Conservation (phyloP, 2,797 vertebrate species). For the Fratercula arctica region DNA sequence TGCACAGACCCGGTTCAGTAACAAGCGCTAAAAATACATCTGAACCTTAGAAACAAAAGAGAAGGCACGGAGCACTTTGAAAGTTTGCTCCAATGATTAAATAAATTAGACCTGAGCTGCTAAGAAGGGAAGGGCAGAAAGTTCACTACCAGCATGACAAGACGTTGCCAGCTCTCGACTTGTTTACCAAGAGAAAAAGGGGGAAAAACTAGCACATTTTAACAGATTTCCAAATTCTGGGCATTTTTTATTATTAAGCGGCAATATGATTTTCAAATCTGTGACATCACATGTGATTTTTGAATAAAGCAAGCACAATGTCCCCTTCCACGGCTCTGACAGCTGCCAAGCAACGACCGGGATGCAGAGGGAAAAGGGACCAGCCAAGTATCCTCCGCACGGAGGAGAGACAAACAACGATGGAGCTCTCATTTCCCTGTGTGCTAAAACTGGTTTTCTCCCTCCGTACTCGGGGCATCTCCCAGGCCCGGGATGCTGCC, state of each 20-base stretch:
- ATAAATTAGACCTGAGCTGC: slow-evolving; percentile 68
- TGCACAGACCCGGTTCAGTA: slow-evolving; percentile 55
- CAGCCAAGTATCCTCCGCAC: accelerated
- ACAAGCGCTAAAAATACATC: slow-evolving; percentile 63
- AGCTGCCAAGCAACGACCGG: neutral
- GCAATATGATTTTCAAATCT: neutral
- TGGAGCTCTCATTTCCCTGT: accelerated
- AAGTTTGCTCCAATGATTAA: slow-evolving; percentile 63
- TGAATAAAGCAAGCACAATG: neutral
- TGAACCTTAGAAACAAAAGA: slow-evolving; percentile 56
- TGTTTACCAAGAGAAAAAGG: neutral
- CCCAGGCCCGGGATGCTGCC: accelerated
- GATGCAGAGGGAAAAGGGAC: neutral
- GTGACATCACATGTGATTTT: accelerated
- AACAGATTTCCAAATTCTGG: neutral
- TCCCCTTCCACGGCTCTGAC: neutral
- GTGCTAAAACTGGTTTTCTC: neutral
- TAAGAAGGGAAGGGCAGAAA: slow-evolving; percentile 62
- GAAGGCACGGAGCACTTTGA: slow-evolving; percentile 41
- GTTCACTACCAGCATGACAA: slow-evolving; percentile 36
- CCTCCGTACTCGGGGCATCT: neutral
- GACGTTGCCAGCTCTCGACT: neutral
- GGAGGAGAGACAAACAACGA: too few relatives aligned
- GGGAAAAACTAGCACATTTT: neutral
- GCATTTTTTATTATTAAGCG: neutral